These are phyloP conservation scores for Epizoanthus stellaris DNA, from an alignment of 92 coral and sea anemone species.

Conservation along the genomic window DNA sequence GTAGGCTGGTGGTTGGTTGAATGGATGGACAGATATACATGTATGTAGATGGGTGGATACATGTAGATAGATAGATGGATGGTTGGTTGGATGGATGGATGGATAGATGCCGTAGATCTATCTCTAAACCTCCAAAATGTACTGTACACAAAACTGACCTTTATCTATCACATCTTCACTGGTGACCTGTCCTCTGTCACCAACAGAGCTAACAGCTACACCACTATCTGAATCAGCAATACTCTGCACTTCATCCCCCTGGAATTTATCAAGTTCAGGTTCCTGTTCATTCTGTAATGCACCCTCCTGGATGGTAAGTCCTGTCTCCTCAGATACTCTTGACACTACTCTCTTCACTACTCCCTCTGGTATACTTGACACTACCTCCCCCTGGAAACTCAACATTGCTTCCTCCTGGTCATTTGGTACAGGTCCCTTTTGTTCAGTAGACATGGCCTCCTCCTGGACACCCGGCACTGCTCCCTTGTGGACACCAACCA, in stretches of 20 bases:
- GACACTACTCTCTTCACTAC: not conserved
- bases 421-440: not conserved
- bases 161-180: not conserved
- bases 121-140: not conserved
- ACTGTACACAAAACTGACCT: not conserved
- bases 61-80: no score
- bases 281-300: not conserved
- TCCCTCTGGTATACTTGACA: constrained; percentile 13
- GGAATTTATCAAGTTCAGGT: not conserved
- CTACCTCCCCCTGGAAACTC: constrained; percentile 4
- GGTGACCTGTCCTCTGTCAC: not conserved
- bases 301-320: constrained; percentile 21
- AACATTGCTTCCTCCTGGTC: not conserved
- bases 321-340: not conserved
- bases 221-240: constrained; percentile 15
- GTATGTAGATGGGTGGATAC: no score
- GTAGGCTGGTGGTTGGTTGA: no score
- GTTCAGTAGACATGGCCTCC: not conserved
- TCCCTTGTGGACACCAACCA: constrained; percentile 1
- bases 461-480: constrained; percentile 15
- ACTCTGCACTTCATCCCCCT: not conserved
- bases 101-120: no score
- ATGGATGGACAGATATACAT: no score
- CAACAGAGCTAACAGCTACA: not conserved
- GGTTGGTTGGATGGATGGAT: no score